Percentiles rank a stretch among this genome's conserved stretches.
Conservation (phyloP, 2,797 vertebrate species). For the Crenuchus spilurus region DNA sequence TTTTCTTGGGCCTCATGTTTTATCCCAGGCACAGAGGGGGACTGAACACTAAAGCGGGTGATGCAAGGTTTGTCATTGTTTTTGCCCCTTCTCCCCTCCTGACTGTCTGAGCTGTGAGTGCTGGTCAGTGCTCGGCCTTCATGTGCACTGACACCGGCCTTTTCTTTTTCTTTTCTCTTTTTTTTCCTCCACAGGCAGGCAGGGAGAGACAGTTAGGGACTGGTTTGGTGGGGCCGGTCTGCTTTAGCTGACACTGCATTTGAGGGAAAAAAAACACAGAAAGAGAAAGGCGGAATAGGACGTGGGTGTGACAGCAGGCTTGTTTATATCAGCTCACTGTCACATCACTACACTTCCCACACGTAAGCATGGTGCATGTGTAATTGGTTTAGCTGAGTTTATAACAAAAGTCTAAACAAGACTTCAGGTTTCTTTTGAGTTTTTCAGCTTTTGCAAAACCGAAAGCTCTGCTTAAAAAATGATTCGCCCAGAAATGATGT, state of each 20-base stretch:
- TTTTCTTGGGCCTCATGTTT: constrained; percentile 62
- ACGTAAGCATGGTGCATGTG: not conserved
- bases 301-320: constrained; percentile 27
- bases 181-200: constrained; percentile 16
- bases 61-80: constrained; percentile 82
- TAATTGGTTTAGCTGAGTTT: too few species aligned
- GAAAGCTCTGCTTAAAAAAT: too few species aligned
- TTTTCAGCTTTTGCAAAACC: too few species aligned
- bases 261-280: not conserved
- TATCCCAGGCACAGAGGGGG: constrained; percentile 70
- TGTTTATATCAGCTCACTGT: constrained; percentile 19
- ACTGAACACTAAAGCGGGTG: constrained; percentile 70
- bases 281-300: constrained; percentile 17
- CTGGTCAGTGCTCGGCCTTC: constrained; percentile 19
- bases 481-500: too few species aligned
- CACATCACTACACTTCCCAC: not conserved
- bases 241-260: constrained; percentile 49
- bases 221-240: constrained; percentile 49
- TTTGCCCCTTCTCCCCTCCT: constrained; percentile 50
- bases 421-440: too few species aligned
- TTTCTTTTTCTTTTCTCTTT: not conserved
- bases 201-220: constrained; percentile 43
- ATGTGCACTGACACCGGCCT: constrained; percentile 12
- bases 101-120: constrained; percentile 56
- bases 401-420: not conserved